Evolutionary conservation across 2,797 vertebrate genomes (phyloP).

Genomic region (Hemibagrus guttatus): DNA sequence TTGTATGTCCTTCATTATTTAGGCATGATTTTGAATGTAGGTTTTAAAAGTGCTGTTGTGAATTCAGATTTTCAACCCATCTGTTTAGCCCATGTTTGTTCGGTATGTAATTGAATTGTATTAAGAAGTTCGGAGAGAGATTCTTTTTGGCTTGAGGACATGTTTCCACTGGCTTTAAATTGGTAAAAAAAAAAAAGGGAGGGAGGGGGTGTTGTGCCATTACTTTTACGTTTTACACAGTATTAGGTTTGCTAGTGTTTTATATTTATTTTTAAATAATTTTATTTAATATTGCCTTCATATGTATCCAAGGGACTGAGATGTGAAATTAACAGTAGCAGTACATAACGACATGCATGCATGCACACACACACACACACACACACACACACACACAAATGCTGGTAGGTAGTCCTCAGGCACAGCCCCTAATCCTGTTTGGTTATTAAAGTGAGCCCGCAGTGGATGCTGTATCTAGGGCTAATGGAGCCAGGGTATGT

Average conservation of each 20-base stretch:
- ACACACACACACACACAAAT: conserved; percentile 69
- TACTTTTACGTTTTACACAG: neutral
- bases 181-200: neutral
- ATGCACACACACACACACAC: conserved; percentile 46
- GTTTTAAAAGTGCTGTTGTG: neutral
- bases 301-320: conserved; percentile 20
- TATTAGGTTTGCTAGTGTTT: neutral
- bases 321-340: conserved; percentile 35
- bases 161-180: neutral
- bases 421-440: conserved; percentile 82
- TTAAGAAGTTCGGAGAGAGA: neutral
- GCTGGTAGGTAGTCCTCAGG: conserved; percentile 76
- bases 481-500: conserved; percentile 77
- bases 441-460: conserved; percentile 82
- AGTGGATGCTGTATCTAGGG: conserved; percentile 79
- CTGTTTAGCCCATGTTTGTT: neutral
- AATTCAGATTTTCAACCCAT: neutral
- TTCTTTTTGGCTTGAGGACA: neutral
- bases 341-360: conserved; percentile 17
- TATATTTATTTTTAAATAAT: neutral
- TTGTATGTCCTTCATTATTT: neutral
- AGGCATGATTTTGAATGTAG: neutral
- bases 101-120: neutral
- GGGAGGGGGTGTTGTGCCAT: neutral
- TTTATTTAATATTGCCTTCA: neutral